phyloP scores from a whole-genome alignment of 2,888 invertebrate genomes.

The Yponomeuta evonymella region DNA sequence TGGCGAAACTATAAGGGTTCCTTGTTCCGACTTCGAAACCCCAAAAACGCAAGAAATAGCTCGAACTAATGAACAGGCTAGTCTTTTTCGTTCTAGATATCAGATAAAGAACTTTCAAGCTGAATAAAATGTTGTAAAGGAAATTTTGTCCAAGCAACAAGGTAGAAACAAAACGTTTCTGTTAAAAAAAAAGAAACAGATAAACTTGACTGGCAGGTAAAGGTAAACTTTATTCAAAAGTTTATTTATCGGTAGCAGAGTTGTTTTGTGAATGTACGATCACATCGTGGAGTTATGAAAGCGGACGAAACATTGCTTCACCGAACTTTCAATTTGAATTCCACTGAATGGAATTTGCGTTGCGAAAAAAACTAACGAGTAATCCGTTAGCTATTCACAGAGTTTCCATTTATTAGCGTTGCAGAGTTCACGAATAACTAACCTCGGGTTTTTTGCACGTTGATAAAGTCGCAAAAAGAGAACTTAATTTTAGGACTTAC shows the following conservation, averaged over 20 bases:
- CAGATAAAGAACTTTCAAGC: no score
- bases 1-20: no score
- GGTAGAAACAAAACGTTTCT: no score
- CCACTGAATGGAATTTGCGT: slow-evolving; percentile 30
- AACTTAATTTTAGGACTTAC: slow-evolving; percentile 37
- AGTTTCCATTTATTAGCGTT: slow-evolving; percentile 49
- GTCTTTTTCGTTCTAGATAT: no score
- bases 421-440: slow-evolving; percentile 51
- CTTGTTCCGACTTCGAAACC: no score
- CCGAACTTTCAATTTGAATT: slow-evolving; percentile 24
- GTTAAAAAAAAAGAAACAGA: no score
- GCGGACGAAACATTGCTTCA: not conserved
- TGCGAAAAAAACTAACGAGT: slow-evolving; percentile 36
- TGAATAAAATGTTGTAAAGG: no score
- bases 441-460: slow-evolving; percentile 46
- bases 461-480: slow-evolving; percentile 48
- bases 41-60: no score
- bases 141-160: no score
- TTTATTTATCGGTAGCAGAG: not conserved
- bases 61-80: no score
- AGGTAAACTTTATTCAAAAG: not conserved
- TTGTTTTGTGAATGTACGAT: not conserved
- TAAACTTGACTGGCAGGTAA: no score
- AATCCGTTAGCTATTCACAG: slow-evolving; percentile 48
- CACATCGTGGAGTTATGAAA: not conserved